Conservation (phyloP, 2,113 vertebrate species). For the Eulemur rufifrons region DNA sequence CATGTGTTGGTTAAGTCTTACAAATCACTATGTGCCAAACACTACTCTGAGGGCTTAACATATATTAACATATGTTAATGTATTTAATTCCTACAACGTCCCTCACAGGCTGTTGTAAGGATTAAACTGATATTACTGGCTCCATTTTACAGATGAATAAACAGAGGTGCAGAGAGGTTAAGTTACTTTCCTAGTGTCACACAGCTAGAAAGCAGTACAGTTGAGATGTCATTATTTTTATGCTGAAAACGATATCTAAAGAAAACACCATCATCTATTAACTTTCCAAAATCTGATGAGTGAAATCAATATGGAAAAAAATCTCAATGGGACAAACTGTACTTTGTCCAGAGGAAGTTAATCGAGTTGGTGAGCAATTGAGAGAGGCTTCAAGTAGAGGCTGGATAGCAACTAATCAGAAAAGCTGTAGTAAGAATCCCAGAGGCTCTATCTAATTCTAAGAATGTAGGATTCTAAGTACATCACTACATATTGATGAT, state of each 20-base stretch:
- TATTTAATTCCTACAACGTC: not conserved
- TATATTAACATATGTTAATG: not conserved
- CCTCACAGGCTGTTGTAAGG: not conserved
- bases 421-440: not conserved
- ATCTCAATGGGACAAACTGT: not conserved
- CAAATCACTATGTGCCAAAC: not conserved
- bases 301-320: not conserved
- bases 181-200: not conserved
- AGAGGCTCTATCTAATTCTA: not conserved
- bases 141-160: not conserved
- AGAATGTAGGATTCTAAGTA: not conserved
- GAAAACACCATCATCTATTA: not conserved
- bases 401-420: not conserved
- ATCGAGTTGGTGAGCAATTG: not conserved
- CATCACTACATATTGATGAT: not conserved
- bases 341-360: not conserved
- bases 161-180: not conserved
- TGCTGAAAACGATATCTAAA: not conserved
- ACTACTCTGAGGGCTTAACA: not conserved
- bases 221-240: not conserved
- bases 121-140: not conserved
- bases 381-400: not conserved
- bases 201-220: not conserved
- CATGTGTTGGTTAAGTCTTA: not conserved
- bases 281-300: slow-evolving; percentile 1